Conservation (phyloP, 2,113 vertebrate genomes). For the Pantherophis guttatus region DNA sequence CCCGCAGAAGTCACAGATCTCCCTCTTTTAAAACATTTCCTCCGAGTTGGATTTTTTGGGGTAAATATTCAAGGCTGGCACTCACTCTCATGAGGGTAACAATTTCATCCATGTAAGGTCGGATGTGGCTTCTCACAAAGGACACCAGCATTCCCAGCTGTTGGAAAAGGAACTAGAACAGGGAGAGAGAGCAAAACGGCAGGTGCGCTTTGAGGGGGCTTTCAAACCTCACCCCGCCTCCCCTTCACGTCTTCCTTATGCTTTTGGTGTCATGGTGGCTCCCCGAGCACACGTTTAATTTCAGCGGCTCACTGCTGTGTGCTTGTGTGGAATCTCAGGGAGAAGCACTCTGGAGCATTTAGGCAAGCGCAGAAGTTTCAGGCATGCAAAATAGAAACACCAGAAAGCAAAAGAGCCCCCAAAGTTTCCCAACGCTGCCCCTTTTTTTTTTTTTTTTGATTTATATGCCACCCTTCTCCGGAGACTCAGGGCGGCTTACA, state of each 20-base stretch:
- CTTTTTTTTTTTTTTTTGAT: too few species aligned
- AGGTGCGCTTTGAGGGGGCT: background rate
- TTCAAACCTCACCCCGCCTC: background rate
- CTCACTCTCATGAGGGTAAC: conserved; percentile 97
- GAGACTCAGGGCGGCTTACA: too few species aligned
- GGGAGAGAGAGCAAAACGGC: background rate
- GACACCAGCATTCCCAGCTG: conserved; percentile 98
- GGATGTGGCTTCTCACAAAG: conserved; percentile 97
- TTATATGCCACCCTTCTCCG: too few species aligned
- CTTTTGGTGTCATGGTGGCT: background rate
- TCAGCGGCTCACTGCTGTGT: background rate
- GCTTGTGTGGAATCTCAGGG: background rate
- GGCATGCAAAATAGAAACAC: background rate
- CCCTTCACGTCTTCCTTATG: background rate
- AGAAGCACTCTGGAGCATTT: background rate
- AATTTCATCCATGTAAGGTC: conserved; percentile 99
- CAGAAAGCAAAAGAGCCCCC: background rate
- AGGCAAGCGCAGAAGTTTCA: background rate
- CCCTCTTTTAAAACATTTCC: background rate
- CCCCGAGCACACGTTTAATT: background rate
- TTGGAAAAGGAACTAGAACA: conserved; percentile 89
- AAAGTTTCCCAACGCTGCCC: background rate
- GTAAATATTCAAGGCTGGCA: conserved; percentile 26
- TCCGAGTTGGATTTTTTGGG: background rate
- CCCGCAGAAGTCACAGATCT: background rate